These are phyloP conservation scores for Halcyon malimbica DNA, from an alignment of 2,113 vertebrate species.

Conservation along the genomic window DNA sequence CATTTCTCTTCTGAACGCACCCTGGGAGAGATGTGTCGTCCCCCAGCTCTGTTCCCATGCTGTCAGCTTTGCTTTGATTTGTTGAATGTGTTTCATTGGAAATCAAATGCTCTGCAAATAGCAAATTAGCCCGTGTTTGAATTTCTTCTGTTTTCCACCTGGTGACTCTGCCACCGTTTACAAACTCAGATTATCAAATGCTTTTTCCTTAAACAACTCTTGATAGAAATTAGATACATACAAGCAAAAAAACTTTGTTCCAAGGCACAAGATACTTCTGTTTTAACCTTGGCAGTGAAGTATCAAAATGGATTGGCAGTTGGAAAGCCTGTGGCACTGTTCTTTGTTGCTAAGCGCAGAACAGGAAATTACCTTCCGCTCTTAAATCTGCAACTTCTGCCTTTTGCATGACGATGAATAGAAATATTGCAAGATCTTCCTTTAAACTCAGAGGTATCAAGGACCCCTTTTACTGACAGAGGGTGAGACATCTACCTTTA, in stretches of 20 bases:
- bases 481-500: background rate
- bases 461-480: background rate
- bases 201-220: background rate
- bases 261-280: background rate
- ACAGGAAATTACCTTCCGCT: slow-evolving; percentile 14
- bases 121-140: background rate
- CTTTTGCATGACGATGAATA: background rate
- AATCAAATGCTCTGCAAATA: background rate
- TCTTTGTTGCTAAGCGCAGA: background rate
- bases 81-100: background rate
- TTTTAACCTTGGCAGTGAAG: slow-evolving; percentile 30
- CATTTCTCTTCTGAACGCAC: background rate
- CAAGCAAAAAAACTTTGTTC: background rate
- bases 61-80: background rate
- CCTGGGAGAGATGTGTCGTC: rapidly evolving
- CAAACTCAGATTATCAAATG: background rate
- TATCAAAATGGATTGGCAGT: background rate
- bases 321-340: background rate
- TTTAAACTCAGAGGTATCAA: background rate
- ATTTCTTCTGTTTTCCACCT: background rate
- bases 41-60: background rate
- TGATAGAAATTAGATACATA: background rate
- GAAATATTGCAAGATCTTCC: background rate
- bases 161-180: background rate
- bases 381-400: slow-evolving; percentile 22